Evolutionary conservation across 2,888 invertebrate species (phyloP).

Genomic region (Catocala nupta): DNA sequence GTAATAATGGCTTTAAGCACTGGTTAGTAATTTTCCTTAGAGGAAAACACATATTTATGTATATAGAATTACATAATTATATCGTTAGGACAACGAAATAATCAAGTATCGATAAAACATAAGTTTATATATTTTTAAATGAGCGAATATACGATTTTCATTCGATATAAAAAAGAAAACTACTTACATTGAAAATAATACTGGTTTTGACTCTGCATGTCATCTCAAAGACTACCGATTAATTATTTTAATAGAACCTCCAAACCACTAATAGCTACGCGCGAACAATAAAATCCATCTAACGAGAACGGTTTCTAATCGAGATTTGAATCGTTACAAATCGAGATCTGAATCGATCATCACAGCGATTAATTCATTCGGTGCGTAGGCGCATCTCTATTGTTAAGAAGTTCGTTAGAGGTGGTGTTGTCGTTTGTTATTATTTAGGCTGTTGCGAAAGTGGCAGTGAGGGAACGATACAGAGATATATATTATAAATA

Average conservation of each 20-base stretch:
- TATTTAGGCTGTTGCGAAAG: constrained; percentile 36
- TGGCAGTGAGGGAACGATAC: constrained; percentile 13
- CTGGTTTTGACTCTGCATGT: constrained; percentile 15
- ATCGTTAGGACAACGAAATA: too few species aligned
- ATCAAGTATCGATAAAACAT: too few species aligned
- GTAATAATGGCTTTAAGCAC: too few species aligned
- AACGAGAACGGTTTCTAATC: constrained; percentile 42
- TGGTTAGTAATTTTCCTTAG: too few species aligned
- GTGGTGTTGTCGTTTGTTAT: constrained; percentile 44
- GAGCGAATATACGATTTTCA: neutral
- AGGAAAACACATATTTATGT: too few species aligned
- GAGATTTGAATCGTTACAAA: constrained; percentile 42
- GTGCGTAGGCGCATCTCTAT: constrained; percentile 55
- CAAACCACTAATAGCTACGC: constrained; percentile 16
- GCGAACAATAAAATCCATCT: constrained; percentile 38
- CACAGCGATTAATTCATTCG: constrained; percentile 48
- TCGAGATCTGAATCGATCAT: constrained; percentile 48
- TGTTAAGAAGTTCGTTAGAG: constrained; percentile 51
- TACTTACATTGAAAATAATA: constrained; percentile 1
- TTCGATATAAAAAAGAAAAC: neutral
- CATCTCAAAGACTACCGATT: constrained; percentile 21
- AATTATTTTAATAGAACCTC: constrained; percentile 22
- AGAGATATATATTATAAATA: constrained; percentile 11
- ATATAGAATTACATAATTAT: too few species aligned
- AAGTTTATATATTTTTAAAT: too few species aligned